Evolutionary conservation across 2,888 invertebrate genomes (phyloP).

Genomic region (Nyleta sp.): DNA sequence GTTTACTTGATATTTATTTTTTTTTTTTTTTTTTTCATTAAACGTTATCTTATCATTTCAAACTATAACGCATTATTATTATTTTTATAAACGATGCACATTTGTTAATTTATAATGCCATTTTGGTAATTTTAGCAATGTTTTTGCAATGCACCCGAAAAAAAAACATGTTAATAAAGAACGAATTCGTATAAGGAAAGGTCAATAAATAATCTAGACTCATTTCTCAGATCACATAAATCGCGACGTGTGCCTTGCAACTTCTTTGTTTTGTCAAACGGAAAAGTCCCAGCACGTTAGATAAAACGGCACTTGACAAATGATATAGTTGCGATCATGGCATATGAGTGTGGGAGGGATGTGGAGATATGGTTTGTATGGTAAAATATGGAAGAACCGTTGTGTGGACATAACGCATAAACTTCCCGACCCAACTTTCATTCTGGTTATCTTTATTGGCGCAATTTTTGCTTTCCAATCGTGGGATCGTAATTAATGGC

Average conservation of each 20-base stretch:
- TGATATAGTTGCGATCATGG: slow-evolving; percentile 32
- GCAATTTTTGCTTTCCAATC: slow-evolving; percentile 51
- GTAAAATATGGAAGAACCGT: slow-evolving; percentile 48
- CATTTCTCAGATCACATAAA: slow-evolving; percentile 26
- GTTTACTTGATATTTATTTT: too few species aligned
- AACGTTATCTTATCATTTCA: too few species aligned
- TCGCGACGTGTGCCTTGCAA: slow-evolving; percentile 20
- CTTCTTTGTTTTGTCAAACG: slow-evolving; percentile 39
- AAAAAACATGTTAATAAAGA: slow-evolving; percentile 6
- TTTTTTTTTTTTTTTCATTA: too few species aligned
- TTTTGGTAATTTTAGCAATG: too few species aligned
- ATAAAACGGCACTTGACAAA: slow-evolving; percentile 45
- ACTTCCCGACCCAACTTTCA: slow-evolving; percentile 40
- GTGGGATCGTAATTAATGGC: slow-evolving; percentile 42
- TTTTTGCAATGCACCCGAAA: too few species aligned
- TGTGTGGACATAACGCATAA: slow-evolving; percentile 33
- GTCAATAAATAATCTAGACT: slow-evolving; percentile 23
- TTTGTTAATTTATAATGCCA: too few species aligned
- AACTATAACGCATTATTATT: too few species aligned
- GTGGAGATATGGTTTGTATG: slow-evolving; percentile 23
- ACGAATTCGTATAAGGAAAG: not conserved
- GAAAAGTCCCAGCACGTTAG: slow-evolving; percentile 34
- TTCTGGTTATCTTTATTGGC: slow-evolving; percentile 48
- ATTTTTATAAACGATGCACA: too few species aligned
- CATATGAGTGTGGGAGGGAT: slow-evolving; percentile 52